These are phyloP conservation scores for Harpegnathos saltator DNA, from an alignment of 1,140 invertebrate genomes.

Conservation along the genomic window DNA sequence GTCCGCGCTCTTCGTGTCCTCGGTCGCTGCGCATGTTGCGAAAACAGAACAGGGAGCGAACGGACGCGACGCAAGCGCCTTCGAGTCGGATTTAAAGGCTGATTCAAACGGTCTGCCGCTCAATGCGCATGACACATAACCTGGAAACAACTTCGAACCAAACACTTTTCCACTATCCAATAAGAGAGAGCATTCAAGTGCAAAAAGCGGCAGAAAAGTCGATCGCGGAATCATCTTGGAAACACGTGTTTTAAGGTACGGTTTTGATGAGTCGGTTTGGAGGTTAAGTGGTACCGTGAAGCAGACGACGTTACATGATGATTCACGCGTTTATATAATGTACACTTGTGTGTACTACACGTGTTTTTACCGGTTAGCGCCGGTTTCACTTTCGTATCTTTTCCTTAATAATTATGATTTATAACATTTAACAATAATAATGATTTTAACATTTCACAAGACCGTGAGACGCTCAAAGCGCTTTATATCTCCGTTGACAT, in stretches of 20 bases:
- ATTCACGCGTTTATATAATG: neutral
- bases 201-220: too few species aligned
- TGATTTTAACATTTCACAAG: neutral
- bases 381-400: neutral
- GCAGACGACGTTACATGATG: constrained; percentile 41
- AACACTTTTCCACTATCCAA: too few species aligned
- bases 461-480: neutral
- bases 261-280: neutral
- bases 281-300: constrained; percentile 10
- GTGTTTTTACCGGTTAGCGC: constrained; percentile 16
- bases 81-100: too few species aligned
- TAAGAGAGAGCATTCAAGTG: too few species aligned
- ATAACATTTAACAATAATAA: too few species aligned
- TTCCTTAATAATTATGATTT: neutral
- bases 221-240: too few species aligned
- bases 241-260: too few species aligned
- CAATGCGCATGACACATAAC: too few species aligned
- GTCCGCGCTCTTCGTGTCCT: too few species aligned
- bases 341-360: neutral
- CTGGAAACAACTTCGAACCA: too few species aligned
- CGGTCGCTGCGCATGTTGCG: constrained; percentile 27
- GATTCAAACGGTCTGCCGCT: too few species aligned
- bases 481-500: neutral
- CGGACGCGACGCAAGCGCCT: neutral
- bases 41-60: neutral